Conservation (phyloP, 2,888 invertebrate genomes). For the Antheraea yamamai region DNA sequence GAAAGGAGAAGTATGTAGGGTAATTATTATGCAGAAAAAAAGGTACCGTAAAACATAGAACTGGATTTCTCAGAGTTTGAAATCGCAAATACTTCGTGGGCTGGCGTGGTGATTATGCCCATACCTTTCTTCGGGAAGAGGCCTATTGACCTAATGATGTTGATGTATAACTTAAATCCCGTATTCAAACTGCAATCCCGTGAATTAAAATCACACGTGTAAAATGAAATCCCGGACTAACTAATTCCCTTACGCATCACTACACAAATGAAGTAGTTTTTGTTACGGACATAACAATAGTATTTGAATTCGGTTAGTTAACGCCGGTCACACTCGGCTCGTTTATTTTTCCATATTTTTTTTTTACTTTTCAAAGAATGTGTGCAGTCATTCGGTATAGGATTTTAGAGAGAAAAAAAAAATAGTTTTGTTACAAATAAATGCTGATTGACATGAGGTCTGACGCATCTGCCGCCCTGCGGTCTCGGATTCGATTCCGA, state of each 20-base stretch:
- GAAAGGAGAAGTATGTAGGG: no score
- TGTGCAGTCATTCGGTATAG: slow-evolving; percentile 17
- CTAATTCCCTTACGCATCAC: neutral
- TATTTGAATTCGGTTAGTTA: slow-evolving; percentile 43
- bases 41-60: no score
- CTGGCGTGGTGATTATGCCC: no score
- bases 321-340: slow-evolving; percentile 26
- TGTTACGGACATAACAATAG: slow-evolving; percentile 33
- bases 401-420: neutral
- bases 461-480: neutral
- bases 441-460: slow-evolving; percentile 16
- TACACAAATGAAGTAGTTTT: slow-evolving; percentile 29
- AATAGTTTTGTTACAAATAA: slow-evolving; percentile 4
- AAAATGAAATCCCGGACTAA: neutral
- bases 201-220: no score
- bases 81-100: no score
- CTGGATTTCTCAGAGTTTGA: no score
- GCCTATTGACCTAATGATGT: no score
- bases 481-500: slow-evolving; percentile 7
- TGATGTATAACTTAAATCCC: no score
- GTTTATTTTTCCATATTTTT: slow-evolving; percentile 27
- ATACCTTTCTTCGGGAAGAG: no score
- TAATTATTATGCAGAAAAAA: no score
- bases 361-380: slow-evolving; percentile 29
- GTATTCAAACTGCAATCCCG: no score